Percentiles rank a stretch among this genome's conserved stretches.
Conservation (phyloP, 35 echinoderm and acorn worm genomes). For the Acanthaster planci region DNA sequence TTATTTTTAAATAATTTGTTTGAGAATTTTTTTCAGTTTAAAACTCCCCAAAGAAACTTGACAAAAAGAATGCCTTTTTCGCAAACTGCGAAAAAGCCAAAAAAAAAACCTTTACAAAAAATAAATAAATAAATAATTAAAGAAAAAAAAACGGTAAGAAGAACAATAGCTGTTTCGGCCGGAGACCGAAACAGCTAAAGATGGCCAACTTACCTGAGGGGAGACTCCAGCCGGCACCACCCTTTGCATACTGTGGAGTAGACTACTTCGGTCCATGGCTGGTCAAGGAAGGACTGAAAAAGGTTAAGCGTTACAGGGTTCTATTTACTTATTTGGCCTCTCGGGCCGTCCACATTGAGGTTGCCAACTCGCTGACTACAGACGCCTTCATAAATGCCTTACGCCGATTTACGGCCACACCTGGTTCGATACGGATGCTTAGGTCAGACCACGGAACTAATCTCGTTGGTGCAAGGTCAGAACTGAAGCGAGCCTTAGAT, state of each 20-base stretch:
- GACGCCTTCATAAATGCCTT: conserved; percentile 78
- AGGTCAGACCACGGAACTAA: conserved; percentile 62
- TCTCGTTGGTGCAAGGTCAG: conserved; percentile 51
- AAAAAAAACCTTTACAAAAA: no score
- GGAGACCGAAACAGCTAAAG: no score
- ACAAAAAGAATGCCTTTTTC: no score
- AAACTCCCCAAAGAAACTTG: no score
- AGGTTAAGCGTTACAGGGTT: conserved; percentile 53
- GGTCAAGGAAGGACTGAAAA: conserved; percentile 48
- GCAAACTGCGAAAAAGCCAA: no score
- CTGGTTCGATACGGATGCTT: conserved; percentile 52
- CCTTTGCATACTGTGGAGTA: conserved; percentile 50
- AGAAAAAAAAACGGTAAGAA: no score
- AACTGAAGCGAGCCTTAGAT: conserved; percentile 26
- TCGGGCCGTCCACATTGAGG: conserved; percentile 70
- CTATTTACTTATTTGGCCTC: conserved; percentile 65
- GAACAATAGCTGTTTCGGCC: no score
- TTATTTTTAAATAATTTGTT: no score
- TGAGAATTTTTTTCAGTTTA: no score
- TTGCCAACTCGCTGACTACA: conserved; percentile 48
- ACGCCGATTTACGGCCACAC: conserved; percentile 52
- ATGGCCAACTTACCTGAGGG: conserved; percentile 48
- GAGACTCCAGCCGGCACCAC: conserved; percentile 20
- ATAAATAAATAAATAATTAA: no score
- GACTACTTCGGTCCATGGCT: conserved; percentile 51